phyloP scores from a whole-genome alignment of 2,113 vertebrate species.

The Ginglymostoma cirratum region DNA sequence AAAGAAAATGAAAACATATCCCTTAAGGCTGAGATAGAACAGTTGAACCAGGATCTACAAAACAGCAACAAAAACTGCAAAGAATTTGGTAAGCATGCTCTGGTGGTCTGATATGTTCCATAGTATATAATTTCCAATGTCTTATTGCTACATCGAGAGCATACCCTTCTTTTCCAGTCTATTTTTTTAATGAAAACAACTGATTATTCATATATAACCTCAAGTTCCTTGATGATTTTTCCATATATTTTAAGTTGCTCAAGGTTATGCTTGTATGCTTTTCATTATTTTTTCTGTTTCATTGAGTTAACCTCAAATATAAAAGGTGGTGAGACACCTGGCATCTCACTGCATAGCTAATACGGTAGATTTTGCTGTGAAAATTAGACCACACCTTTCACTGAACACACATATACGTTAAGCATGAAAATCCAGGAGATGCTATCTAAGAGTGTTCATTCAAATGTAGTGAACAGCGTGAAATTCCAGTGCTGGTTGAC shows the following conservation, averaged over 20 bases:
- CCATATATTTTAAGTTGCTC: not conserved
- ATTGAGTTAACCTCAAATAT: not conserved
- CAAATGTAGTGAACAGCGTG: not conserved
- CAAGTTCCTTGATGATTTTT: not conserved
- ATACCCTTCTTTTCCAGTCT: not conserved
- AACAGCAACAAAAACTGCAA: slow-evolving; percentile 45
- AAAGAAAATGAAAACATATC: slow-evolving; percentile 42
- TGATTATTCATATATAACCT: not conserved
- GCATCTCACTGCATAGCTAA: not conserved
- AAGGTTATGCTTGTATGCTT: not conserved
- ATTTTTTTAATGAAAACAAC: not conserved
- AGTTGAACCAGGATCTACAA: slow-evolving; percentile 46
- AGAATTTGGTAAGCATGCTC: slow-evolving; percentile 49
- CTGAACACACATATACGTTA: not conserved
- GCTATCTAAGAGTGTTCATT: not conserved
- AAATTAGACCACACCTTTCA: not conserved
- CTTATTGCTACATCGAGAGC: not conserved
- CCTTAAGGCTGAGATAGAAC: slow-evolving; percentile 46
- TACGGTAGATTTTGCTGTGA: not conserved
- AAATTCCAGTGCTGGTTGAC: not conserved
- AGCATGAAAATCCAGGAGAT: not conserved
- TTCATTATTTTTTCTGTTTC: not conserved
- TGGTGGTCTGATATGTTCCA: not conserved
- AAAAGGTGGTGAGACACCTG: not conserved
- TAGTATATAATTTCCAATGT: no score